A percentile compares a stretch with the other conserved stretches of the same genome.
These are phyloP conservation scores for Peromyscus nudipes DNA, from an alignment of 2,797 vertebrate species.

Conservation along the genomic window DNA sequence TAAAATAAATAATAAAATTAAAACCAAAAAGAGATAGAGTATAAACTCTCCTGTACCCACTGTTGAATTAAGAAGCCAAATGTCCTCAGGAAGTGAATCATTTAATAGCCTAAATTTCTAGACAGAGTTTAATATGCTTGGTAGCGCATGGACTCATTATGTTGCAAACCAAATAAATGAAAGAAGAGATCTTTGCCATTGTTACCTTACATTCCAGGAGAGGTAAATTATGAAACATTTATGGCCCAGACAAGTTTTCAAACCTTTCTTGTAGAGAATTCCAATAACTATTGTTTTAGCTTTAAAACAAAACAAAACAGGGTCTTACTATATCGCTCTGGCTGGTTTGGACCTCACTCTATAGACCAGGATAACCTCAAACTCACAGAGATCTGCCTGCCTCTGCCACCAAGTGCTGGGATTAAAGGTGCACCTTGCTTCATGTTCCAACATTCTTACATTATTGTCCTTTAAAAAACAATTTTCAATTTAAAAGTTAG, in stretches of 20 bases:
- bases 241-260: slow-evolving; percentile 13
- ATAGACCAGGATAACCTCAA: not conserved
- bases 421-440: not conserved
- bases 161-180: slow-evolving; percentile 59
- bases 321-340: not conserved
- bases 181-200: slow-evolving; percentile 41
- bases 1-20: not conserved
- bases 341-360: not conserved
- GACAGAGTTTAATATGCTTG: slow-evolving; percentile 21
- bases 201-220: slow-evolving; percentile 49
- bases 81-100: not conserved
- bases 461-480: not conserved
- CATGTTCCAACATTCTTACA: not conserved
- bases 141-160: slow-evolving; percentile 8
- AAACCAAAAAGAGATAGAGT: not conserved
- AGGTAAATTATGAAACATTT: slow-evolving; percentile 51
- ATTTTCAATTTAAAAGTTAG: slow-evolving; percentile 35
- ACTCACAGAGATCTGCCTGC: not conserved
- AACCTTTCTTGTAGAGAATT: slow-evolving; percentile 61
- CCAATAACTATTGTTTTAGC: not conserved
- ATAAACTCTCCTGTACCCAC: not conserved
- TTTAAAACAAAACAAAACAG: not conserved
- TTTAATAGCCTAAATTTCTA: slow-evolving; percentile 42
- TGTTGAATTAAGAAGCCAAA: slow-evolving; percentile 50
- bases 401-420: not conserved